Percentiles rank a stretch among this genome's conserved stretches.
phyloP scores from a whole-genome alignment of 2,113 vertebrate genomes.

The Tapirus terrestris region DNA sequence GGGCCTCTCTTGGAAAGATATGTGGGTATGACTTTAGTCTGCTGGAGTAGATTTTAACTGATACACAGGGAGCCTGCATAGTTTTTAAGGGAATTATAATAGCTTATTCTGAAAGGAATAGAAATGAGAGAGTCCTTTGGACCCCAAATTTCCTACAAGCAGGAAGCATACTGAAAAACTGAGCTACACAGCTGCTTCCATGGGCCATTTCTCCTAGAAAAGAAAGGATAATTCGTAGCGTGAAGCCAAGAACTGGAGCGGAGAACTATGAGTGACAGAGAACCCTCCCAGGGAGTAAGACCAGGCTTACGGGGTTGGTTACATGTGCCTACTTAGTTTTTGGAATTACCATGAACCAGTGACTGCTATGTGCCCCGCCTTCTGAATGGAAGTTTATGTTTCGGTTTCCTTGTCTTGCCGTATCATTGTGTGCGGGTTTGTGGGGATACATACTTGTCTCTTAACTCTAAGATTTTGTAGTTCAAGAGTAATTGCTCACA shows the following conservation, averaged over 20 bases:
- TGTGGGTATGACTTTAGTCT: not conserved
- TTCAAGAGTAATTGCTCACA: not conserved
- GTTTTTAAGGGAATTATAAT: not conserved
- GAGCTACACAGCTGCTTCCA: not conserved
- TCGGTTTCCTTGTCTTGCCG: not conserved
- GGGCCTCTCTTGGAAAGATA: not conserved
- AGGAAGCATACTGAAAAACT: not conserved
- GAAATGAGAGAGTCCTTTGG: not conserved
- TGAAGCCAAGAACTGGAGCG: not conserved
- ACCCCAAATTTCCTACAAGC: not conserved
- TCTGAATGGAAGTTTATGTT: not conserved
- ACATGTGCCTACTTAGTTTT: not conserved
- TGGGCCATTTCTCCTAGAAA: not conserved
- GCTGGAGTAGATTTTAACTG: not conserved
- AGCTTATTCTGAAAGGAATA: not conserved
- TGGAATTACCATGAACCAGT: not conserved
- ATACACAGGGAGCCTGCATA: not conserved
- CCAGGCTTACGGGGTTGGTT: not conserved
- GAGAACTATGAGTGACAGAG: not conserved
- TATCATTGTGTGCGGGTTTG: not conserved
- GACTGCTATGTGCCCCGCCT: not conserved
- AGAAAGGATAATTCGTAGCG: not conserved
- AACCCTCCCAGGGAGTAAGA: not conserved
- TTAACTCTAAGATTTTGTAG: not conserved
- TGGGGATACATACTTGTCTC: not conserved